phyloP scores from a whole-genome alignment of 2,797 vertebrate species.

The Nannoperca australis region DNA sequence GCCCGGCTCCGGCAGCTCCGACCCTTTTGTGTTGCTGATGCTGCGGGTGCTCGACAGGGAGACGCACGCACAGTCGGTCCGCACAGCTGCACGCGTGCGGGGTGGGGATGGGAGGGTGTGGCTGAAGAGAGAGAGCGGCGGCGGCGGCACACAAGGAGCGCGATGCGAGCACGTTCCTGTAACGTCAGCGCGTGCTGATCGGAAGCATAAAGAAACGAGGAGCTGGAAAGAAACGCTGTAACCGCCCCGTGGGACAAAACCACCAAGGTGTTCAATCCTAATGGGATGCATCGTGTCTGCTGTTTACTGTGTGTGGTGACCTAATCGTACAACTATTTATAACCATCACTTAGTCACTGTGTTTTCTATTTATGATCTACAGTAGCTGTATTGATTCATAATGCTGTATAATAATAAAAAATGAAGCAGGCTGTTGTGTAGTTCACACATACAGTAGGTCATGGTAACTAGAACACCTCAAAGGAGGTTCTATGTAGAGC shows the following conservation, averaged over 20 bases:
- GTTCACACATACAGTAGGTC: too few species aligned
- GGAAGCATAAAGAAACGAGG: conserved; percentile 25
- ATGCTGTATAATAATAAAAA: neutral
- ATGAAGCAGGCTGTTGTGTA: neutral
- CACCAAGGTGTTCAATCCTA: conserved; percentile 2
- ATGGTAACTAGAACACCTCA: too few species aligned
- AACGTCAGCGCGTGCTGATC: conserved; percentile 44
- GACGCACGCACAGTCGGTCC: conserved; percentile 76
- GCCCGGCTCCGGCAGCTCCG: conserved; percentile 58
- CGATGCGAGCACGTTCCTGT: conserved; percentile 52
- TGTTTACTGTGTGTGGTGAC: neutral
- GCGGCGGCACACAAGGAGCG: conserved; percentile 12
- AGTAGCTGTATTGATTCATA: neutral
- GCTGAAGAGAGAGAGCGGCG: conserved; percentile 53
- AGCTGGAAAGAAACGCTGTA: conserved; percentile 10
- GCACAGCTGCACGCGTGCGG: conserved; percentile 85
- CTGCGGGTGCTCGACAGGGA: conserved; percentile 83
- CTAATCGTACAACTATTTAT: neutral
- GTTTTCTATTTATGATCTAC: neutral
- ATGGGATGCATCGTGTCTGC: neutral
- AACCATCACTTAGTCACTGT: neutral
- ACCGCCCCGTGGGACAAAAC: neutral
- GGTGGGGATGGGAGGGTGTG: conserved; percentile 81
- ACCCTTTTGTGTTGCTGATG: conserved; percentile 88
- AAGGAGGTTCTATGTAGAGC: neutral